These are phyloP conservation scores for Megalopta genalis DNA, from an alignment of 1,140 invertebrate genomes.

Conservation along the genomic window DNA sequence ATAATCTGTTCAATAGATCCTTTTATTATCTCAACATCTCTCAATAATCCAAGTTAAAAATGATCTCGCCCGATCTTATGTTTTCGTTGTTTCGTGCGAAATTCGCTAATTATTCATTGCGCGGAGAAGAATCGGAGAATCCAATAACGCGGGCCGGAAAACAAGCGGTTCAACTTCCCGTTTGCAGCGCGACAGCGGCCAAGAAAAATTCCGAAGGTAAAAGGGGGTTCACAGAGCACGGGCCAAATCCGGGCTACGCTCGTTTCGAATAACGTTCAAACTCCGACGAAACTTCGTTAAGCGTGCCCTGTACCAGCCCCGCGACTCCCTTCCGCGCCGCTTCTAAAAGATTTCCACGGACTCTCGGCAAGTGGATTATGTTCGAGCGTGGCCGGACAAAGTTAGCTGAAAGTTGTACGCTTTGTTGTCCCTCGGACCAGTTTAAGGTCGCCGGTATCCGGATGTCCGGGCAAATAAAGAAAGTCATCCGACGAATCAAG, in stretches of 20 bases:
- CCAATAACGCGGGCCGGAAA: not conserved
- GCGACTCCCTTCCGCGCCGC: too few species aligned
- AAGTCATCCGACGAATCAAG: conserved; percentile 38
- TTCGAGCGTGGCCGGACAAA: conserved; percentile 50
- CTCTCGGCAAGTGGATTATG: conserved; percentile 56
- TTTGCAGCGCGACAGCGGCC: not conserved
- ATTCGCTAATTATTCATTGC: too few species aligned
- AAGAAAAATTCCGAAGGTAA: conserved; percentile 12
- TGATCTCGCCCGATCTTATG: too few species aligned
- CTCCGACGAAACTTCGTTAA: conserved; percentile 54
- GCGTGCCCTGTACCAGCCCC: conserved; percentile 13
- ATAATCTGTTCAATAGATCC: too few species aligned
- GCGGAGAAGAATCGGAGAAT: not conserved
- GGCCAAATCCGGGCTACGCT: conserved; percentile 33
- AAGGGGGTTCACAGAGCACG: conserved; percentile 11
- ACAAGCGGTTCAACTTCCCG: not conserved
- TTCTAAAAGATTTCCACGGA: conserved; percentile 47
- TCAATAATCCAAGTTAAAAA: too few species aligned
- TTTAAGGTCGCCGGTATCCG: conserved; percentile 42
- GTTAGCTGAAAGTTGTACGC: conserved; percentile 54
- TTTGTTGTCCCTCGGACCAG: conserved; percentile 44
- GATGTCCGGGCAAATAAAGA: conserved; percentile 52
- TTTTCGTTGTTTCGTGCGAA: too few species aligned
- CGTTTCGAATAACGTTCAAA: conserved; percentile 35
- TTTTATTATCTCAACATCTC: too few species aligned